These are phyloP conservation scores for Columba livia DNA, from an alignment of 2,113 vertebrate genomes.

Conservation along the genomic window DNA sequence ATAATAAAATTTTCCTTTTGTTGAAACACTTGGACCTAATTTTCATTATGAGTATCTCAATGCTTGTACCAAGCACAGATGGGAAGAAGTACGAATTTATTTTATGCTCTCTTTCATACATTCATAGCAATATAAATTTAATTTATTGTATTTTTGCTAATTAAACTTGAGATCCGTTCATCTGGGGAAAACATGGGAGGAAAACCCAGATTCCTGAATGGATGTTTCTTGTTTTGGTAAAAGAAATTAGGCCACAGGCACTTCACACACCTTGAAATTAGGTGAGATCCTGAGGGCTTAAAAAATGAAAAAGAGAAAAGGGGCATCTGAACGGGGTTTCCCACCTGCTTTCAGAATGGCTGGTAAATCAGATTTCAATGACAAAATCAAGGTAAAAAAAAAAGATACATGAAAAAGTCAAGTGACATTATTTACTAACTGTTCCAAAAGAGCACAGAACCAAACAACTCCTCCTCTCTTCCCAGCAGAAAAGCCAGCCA, in stretches of 20 bases:
- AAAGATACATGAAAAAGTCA: background rate
- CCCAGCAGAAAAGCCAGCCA: background rate
- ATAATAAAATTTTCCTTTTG: background rate
- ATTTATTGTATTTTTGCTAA: background rate
- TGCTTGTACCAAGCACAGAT: background rate
- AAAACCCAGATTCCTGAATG: background rate
- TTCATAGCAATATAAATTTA: background rate
- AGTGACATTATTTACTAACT: background rate
- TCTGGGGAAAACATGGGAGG: background rate
- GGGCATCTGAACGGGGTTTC: background rate
- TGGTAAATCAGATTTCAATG: background rate
- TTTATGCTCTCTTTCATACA: background rate
- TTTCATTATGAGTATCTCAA: background rate
- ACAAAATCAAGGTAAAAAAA: background rate
- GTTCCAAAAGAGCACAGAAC: background rate
- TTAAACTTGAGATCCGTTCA: background rate
- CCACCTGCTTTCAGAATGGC: background rate
- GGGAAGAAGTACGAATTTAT: background rate
- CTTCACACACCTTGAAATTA: background rate
- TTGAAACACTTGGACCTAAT: background rate
- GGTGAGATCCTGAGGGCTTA: background rate
- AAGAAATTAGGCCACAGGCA: background rate
- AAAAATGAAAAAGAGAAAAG: background rate
- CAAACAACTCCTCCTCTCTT: background rate
- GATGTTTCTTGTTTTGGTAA: background rate